Base-by-base conservation (phyloP, 2,888 invertebrate species). In the Temnothorax ravouxi region DNA sequence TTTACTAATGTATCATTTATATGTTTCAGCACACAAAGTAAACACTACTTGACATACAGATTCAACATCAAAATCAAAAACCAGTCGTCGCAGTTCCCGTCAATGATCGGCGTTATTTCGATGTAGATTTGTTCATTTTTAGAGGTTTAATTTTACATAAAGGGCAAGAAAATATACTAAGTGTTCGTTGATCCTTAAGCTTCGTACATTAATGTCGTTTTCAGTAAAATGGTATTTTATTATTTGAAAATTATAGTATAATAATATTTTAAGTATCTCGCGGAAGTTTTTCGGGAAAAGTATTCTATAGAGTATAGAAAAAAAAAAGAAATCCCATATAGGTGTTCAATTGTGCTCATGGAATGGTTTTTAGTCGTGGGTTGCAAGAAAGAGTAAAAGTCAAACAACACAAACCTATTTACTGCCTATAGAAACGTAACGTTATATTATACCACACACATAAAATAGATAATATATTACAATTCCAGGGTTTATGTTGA, bases 21-120 rank as follows among this genome's bases (percentile, higher is more conserved):
- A 15, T 85, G 86, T 93, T 93, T 90, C 89, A 94, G 95, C 95
- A 59, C 95, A 95, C 89, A 94, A 94, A 91, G 95, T 95, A 47
- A 95, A 95, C 82, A 93, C 94, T 72, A 95, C 95, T 92, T 95
- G 95, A 95, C 94, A 92, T 74, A 93, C 77, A 86, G 89, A 87
- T 79, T 79, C 76, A 47, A 75, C 66, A 18, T 82, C 38, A 25
- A 85, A 85, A 81, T 25, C 80, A 47, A 90, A 83, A 84, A 64
- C 83, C 83, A 88, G 66, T 85, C 87, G 76, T 74, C 62, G 72
- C 47, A 74, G 38, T 76, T 41, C 54, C 64, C 83, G 64, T 56
- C 81, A 77, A 77, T 90, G 81, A 83, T 77, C 59, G 67, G 15
- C 82, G 83, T 84, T 69, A 71, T 56, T 84, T 82, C 59, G 79